Evolutionary conservation across 2,113 vertebrate species (phyloP), one percentile per base, ranked within the genome.

Genomic region (Podarcis muralis): DNA sequence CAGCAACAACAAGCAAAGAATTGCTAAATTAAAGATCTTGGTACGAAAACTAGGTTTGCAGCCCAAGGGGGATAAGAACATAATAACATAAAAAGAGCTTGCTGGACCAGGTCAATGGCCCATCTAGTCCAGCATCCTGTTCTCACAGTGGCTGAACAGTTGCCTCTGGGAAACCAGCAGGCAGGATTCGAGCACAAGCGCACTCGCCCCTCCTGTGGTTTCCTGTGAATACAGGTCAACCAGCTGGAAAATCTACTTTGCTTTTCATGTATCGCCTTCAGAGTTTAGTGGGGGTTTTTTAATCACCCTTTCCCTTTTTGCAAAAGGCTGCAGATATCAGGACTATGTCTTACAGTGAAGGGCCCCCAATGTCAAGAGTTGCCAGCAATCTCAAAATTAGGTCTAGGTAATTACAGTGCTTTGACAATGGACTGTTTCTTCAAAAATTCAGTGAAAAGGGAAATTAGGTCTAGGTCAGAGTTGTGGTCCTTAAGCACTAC

Each of bases 211-310:
- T 53, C 48, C 48, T 53, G 48, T 53, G 48, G 48, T 53, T 53
- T 53, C 11, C 48, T 53, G 48, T 65, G 93, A 82, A 0, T 90
- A 53, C 81, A 89, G 87, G 88, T 81, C 84, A 87, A 92, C 92
- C 71, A 68, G 43, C 83, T 86, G 81, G 69, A 90, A 93, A 92
- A 87, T 2, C 12, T 25, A 37, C 89, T 93, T 57, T 74, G 35
- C 88, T 93, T 93, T 91, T 68, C 59, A 11, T 86, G 86, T 72
- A 68, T 84, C 80, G 30, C 3, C 40, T 83, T 25, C 37, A 32
- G 85, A 85, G 30, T 91, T 93, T 77, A 88, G 81, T n/a, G n/a
- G n/a, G n/a, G n/a, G n/a, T 3, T 53, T 53, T 53, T 53, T 12
- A 53, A 79, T 69, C 80, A 68, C 82, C 90, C 78, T 87, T 27